phyloP scores from a whole-genome alignment of 1,140 invertebrate genomes.

The Tetramorium alpestre region DNA sequence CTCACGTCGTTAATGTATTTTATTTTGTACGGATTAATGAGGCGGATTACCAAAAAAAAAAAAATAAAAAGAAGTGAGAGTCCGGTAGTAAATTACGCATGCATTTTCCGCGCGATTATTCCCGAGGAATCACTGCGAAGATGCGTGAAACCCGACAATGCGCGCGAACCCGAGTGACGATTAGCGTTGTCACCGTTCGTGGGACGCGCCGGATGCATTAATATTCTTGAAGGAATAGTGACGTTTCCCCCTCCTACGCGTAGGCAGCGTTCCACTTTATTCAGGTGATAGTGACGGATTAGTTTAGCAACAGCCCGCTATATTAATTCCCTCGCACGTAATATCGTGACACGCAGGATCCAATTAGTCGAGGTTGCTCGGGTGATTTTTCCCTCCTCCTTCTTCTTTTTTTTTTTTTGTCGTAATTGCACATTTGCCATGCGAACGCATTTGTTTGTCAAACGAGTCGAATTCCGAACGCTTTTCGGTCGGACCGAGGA shows the following conservation, averaged over 20 bases:
- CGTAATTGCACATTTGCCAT: slow-evolving; percentile 34
- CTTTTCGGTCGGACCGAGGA: neutral
- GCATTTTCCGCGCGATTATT: neutral
- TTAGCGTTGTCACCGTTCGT: slow-evolving; percentile 21
- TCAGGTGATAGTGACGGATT: slow-evolving; percentile 58
- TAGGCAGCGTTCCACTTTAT: slow-evolving; percentile 61
- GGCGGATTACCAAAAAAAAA: neutral
- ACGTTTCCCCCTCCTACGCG: slow-evolving; percentile 18
- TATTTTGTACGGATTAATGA: neutral
- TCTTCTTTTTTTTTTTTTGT: neutral
- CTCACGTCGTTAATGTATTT: neutral
- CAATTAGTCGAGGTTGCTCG: slow-evolving; percentile 26
- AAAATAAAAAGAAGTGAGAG: neutral
- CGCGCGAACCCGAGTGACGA: slow-evolving; percentile 11
- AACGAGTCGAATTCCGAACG: slow-evolving; percentile 36
- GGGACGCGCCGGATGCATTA: slow-evolving; percentile 68
- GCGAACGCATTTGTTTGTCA: slow-evolving; percentile 38
- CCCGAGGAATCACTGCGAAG: neutral
- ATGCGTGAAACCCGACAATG: slow-evolving; percentile 1
- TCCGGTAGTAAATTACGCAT: neutral
- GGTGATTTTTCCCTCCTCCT: neutral
- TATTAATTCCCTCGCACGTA: slow-evolving; percentile 25
- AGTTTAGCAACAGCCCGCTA: neutral
- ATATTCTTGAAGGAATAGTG: slow-evolving; percentile 61
- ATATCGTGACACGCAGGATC: slow-evolving; percentile 23